Conservation (phyloP, 1,140 invertebrate species). For the Vanessa tameamea region DNA sequence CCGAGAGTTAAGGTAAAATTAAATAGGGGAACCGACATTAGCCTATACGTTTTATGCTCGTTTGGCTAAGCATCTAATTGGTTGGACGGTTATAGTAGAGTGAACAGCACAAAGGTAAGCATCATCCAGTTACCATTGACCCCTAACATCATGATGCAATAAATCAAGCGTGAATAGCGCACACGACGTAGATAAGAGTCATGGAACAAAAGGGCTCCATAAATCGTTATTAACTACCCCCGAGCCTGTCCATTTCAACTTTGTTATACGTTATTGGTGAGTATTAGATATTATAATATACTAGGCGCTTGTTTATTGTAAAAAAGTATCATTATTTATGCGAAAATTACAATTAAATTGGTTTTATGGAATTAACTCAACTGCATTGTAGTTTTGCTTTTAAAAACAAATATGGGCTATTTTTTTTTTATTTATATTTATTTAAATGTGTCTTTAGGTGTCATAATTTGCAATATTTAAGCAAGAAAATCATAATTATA, state of each 20-base stretch:
- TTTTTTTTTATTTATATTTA: no score
- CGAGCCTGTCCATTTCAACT: slow-evolving; percentile 55
- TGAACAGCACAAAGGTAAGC: slow-evolving; percentile 20
- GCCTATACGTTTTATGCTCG: not conserved
- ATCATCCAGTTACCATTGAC: slow-evolving; percentile 24
- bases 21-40: not conserved
- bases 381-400: no score
- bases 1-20: not conserved
- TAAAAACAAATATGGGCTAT: no score
- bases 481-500: no score
- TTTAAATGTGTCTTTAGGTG: no score
- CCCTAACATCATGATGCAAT: slow-evolving; percentile 59
- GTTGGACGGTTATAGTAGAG: slow-evolving; percentile 1
- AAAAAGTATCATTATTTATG: no score
- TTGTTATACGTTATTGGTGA: slow-evolving; percentile 28
- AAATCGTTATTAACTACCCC: slow-evolving; percentile 76
- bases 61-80: not conserved
- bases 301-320: slow-evolving; percentile 23
- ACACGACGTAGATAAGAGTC: slow-evolving; percentile 68
- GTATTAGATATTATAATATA: slow-evolving; percentile 36
- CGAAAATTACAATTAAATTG: no score
- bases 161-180: slow-evolving; percentile 75
- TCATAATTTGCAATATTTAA: no score
- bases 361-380: no score
- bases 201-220: slow-evolving; percentile 74